A percentile compares a stretch with the other conserved stretches of the same genome.
These are phyloP conservation scores for Cyclina sinensis DNA, from an alignment of 1,140 invertebrate genomes.

Conservation along the genomic window DNA sequence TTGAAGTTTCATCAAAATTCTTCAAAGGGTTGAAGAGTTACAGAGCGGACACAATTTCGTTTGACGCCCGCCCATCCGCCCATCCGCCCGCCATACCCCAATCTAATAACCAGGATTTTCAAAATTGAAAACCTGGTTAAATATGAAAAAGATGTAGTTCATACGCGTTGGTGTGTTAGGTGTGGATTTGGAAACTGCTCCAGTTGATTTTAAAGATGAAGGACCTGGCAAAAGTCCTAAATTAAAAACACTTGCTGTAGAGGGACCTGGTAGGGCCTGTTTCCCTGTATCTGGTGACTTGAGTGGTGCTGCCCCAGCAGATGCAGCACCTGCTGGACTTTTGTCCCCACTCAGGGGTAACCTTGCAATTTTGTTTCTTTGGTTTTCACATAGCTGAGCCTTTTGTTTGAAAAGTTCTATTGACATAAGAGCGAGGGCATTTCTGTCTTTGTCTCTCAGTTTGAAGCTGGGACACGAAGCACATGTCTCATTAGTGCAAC, in stretches of 20 bases:
- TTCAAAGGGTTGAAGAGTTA: too few species aligned
- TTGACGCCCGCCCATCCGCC: too few species aligned
- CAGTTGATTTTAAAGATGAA: slow-evolving; percentile 32
- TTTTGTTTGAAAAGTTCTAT: slow-evolving; percentile 95
- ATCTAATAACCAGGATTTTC: too few species aligned
- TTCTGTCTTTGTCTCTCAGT: slow-evolving; percentile 84
- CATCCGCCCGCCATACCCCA: too few species aligned
- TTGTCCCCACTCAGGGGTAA: slow-evolving; percentile 55
- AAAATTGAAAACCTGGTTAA: too few species aligned
- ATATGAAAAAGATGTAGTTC: background rate
- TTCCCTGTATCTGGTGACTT: background rate
- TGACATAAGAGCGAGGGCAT: slow-evolving; percentile 95
- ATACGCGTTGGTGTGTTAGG: slow-evolving; percentile 45
- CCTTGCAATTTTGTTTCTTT: slow-evolving; percentile 75
- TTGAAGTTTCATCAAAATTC: too few species aligned
- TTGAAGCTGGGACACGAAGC: slow-evolving; percentile 90
- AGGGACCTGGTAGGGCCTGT: background rate
- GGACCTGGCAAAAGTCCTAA: background rate
- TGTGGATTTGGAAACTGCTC: background rate
- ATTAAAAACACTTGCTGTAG: background rate
- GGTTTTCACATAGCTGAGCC: slow-evolving; percentile 87
- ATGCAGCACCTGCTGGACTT: background rate
- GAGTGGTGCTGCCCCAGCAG: background rate
- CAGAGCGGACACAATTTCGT: too few species aligned
- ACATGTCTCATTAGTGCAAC: slow-evolving; percentile 95